phyloP scores from a whole-genome alignment of 2,797 vertebrate genomes.

The Leucoraja ocellata region DNA sequence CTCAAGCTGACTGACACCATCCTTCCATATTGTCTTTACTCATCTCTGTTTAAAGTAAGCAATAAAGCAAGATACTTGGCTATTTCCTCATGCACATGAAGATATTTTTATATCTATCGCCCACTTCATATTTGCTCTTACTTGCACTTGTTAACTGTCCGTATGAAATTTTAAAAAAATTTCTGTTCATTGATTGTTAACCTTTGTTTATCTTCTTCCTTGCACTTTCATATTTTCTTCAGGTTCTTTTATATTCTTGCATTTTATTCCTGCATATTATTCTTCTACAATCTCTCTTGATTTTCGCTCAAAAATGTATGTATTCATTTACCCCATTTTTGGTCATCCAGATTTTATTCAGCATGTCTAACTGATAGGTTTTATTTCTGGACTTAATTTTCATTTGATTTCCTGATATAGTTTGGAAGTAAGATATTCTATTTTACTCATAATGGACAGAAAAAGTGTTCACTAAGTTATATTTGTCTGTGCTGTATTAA shows the following conservation, averaged over 20 bases:
- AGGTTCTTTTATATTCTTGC: background rate
- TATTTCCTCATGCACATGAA: background rate
- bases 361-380: background rate
- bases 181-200: background rate
- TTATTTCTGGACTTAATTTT: background rate
- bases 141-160: background rate
- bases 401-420: background rate
- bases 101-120: background rate
- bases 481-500: background rate
- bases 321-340: background rate
- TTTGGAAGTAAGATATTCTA: background rate
- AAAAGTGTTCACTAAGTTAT: background rate
- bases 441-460: background rate
- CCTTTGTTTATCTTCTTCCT: background rate
- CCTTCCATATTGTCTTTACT: background rate
- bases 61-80: background rate
- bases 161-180: no score
- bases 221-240: background rate
- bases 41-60: background rate
- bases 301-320: background rate
- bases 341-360: background rate
- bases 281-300: background rate
- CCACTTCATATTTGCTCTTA: background rate
- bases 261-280: background rate
- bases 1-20: background rate